Evolutionary conservation across 2,113 vertebrate species (phyloP).

Genomic region (Oncorhynchus masou): DNA sequence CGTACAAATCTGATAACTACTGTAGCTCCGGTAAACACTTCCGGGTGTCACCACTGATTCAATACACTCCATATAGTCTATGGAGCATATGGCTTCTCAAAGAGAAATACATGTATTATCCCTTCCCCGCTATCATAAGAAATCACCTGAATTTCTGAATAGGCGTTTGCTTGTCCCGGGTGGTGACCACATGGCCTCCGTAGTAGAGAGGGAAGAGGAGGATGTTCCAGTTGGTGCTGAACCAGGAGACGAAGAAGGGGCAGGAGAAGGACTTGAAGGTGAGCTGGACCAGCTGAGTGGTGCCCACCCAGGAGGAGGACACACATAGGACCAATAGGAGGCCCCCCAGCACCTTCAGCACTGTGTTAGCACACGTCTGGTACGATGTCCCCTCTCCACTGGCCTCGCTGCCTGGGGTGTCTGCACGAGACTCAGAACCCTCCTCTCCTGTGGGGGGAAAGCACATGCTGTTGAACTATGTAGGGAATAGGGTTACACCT

Average conservation of each 20-base stretch:
- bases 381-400: conserved; percentile 72
- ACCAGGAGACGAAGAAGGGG: conserved; percentile 99
- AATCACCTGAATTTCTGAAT: conserved; percentile 94
- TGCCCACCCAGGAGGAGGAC: conserved; percentile 96
- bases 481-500: no score
- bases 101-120: background rate
- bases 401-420: conserved; percentile 77
- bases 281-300: conserved; percentile 94
- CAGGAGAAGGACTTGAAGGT: conserved; percentile 98
- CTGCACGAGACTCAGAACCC: conserved; percentile 81
- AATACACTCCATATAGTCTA: background rate
- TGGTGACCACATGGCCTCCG: conserved; percentile 86
- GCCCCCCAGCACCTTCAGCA: conserved; percentile 89
- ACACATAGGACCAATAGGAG: conserved; percentile 91
- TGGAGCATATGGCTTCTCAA: background rate
- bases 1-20: background rate
- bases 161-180: conserved; percentile 91
- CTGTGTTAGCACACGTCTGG: conserved; percentile 79
- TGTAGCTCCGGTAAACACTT: background rate
- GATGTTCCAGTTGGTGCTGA: conserved; percentile 99
- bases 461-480: no score
- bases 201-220: conserved; percentile 98
- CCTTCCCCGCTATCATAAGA: background rate
- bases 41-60: background rate
- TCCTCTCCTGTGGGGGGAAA: conserved; percentile 81